Base-by-base conservation (phyloP, 2,113 vertebrate species). In the Ptilorrhoa leucosticta region DNA sequence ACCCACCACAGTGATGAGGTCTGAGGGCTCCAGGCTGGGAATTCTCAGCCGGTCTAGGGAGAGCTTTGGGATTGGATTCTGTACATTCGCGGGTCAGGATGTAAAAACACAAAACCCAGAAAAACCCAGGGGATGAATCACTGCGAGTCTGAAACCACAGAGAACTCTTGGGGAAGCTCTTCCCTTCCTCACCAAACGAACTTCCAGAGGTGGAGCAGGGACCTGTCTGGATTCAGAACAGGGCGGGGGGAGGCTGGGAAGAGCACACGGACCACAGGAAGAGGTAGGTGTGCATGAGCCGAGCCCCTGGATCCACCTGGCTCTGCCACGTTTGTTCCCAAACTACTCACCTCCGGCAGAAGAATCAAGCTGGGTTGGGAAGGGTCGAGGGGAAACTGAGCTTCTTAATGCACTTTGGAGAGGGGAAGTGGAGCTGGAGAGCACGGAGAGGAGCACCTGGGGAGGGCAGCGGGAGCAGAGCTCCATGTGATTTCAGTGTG, bases 1-100 rank as follows among this genome's bases (percentile, higher is more conserved):
- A 91, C 58, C 82, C 84, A 63, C 33, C 90, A 96, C 96, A 95
- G 94, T 96, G 94, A 90, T 92, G 92, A 95, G 96, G 96, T 95
- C 96, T 95, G 84, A 45, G 83, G 84, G 27, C 89, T 77, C 66
- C 84, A 31, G 89, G 93, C 91, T 93, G 92, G 90, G 64, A 37
- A 77, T 50, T 15, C 35, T 53, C 91, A 93, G 87, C 94, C 24
- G 0, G 73, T 51, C 47, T 16, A 30, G 42, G 6, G 87, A 81
- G 83, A 93, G 85, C 87, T 96, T 95, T 93, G 96, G 94, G 94
- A 90, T 9, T 78, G 17, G 20, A 44, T 71, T 90, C 51, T 1
- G 7, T 92, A 95, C 95, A 94, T 97, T 97, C 64, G 1, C 63
- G 2, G 48, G 94, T 97, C 94, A 61, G 71, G 83, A 73, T 57